Evolutionary conservation across 2,888 invertebrate genomes (phyloP), one percentile per base, ranked within the genome.

Genomic region (Drosophila anomelani): DNA sequence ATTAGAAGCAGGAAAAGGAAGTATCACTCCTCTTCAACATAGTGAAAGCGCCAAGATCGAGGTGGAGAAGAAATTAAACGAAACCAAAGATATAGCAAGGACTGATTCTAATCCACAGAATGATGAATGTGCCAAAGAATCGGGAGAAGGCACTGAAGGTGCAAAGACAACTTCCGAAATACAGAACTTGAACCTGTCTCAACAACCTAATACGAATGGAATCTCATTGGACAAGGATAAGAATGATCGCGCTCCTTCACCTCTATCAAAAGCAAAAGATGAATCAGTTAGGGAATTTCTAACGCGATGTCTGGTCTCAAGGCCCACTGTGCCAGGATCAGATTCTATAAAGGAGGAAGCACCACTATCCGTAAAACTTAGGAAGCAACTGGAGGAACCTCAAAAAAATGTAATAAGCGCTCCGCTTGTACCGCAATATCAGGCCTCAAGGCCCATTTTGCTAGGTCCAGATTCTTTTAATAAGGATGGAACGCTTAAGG

Each of bases 371-470:
- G 12, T 12, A 13, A 17, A 44, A 12, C 26, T 9, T 8, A 12
- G 9, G 1, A 2, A 41, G 26, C 4, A 12, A 3, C 10, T n/a
- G 10, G n/a, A 47, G 26, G 10, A 3, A 10, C 32, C 26, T 26
- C 26, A 26, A 4, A 26, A 26, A 26, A 26, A 26, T 26, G 0
- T 26, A 26, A 26, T 26, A 4, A 34, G 23, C 9, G 17, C 20
- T 10, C 1, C 74, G 17, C 17, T 74, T 13, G 9, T 23, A 7
- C 55, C 74, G n/a, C 29, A 15, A 17, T 34, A 41, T n/a, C 32
- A 41, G 41, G n/a, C 7, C 9, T n/a, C 41, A 17, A 55, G 13
- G 12, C 15, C 15, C 20, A 12, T 29, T 39, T 15, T 10, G 34
- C 3, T 12, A 36, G 13, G 15, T 17, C 23, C 55, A 46, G 32